Percentiles rank a stretch among this genome's conserved stretches.
These are phyloP conservation scores for Numenius arquata DNA, from an alignment of 2,113 vertebrate genomes.

Conservation along the genomic window DNA sequence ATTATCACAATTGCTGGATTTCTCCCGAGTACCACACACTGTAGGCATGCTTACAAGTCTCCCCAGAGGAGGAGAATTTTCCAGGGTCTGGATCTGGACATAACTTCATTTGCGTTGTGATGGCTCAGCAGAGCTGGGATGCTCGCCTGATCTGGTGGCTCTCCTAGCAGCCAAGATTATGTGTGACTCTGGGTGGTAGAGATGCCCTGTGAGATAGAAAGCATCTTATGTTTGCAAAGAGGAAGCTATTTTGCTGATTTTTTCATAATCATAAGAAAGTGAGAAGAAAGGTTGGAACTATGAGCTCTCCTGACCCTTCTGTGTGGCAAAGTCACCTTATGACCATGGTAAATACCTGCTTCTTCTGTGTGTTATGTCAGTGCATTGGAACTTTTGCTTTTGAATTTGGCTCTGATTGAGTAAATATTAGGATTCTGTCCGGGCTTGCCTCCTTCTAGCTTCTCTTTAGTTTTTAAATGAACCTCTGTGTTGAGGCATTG, in stretches of 20 bases:
- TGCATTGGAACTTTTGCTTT: neutral
- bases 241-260: neutral
- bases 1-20: neutral
- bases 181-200: neutral
- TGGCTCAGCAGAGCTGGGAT: neutral
- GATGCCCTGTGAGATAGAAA: neutral
- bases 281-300: neutral
- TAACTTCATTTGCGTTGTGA: neutral
- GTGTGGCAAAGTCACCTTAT: neutral
- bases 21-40: neutral
- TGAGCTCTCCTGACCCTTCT: neutral
- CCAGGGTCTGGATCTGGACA: neutral
- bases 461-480: neutral
- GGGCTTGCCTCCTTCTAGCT: neutral
- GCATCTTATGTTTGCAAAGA: neutral
- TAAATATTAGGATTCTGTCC: neutral
- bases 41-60: neutral
- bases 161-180: neutral
- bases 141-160: neutral
- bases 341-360: neutral
- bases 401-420: neutral
- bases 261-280: neutral
- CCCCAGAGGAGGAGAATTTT: neutral
- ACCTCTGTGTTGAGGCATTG: neutral
- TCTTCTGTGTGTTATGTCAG: neutral